phyloP scores from a whole-genome alignment of 37 sponge, comb jelly and placozoan species.

The Chondrilla cf. caribensis region DNA sequence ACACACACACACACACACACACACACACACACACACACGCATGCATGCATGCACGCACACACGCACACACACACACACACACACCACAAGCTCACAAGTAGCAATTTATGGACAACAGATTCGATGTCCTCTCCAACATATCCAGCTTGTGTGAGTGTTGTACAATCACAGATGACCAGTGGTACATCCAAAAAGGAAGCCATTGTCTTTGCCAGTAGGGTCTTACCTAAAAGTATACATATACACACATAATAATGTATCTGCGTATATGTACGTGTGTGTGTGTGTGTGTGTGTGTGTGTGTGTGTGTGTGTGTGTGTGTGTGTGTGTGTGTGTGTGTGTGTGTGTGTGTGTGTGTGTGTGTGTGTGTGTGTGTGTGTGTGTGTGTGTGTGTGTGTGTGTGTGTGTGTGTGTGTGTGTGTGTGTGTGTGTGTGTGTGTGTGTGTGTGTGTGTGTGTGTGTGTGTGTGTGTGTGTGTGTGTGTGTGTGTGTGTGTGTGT shows the following conservation, averaged over 20 bases:
- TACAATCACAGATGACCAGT: constrained; percentile 98
- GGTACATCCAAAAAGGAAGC: constrained; percentile 94
- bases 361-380: no score
- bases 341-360: no score
- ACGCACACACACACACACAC: not conserved
- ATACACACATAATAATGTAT: not conserved
- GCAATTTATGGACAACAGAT: constrained; percentile 61
- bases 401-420: not conserved
- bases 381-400: no score
- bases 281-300: no score
- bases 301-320: no score
- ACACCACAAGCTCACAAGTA: constrained; percentile 44
- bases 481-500: no score
- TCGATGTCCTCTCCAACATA: constrained; percentile 99
- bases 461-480: no score
- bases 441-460: no score
- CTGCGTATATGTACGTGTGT: not conserved
- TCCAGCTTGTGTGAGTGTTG: constrained; percentile 99
- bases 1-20: constrained; percentile 31
- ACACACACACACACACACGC: constrained; percentile 40
- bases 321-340: no score
- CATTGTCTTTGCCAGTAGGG: constrained; percentile 84
- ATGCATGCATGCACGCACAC: constrained; percentile 34
- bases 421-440: not conserved
- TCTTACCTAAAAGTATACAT: constrained; percentile 71